Base-by-base conservation (phyloP, 2,888 invertebrate genomes). In the Dexiosoma caninum region DNA sequence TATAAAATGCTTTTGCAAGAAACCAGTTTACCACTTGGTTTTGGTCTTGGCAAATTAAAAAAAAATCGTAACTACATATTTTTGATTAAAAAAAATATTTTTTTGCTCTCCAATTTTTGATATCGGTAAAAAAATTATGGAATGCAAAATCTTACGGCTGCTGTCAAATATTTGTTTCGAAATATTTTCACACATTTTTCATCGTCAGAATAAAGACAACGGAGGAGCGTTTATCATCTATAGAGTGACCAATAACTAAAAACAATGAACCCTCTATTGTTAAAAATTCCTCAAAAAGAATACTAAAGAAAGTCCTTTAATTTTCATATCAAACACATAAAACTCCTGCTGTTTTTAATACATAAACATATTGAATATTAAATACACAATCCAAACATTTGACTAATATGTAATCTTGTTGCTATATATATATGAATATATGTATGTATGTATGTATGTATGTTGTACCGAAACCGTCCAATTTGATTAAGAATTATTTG, bases 181-280 rank as follows among this genome's bases (percentile, higher is more conserved):
- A 88, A 86, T 87, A 87, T 87, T 88, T 88, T 88, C 88, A 88
- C 88, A 88, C 88, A 88, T 88, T 88, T 88, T 88, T 88, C 88
- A 88, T 87, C 86, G 86, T 87, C 87, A 87, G 84, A 81, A 84
- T 83, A 82, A 60, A 70, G 71, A 79, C 85, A 84, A 80, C 78
- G 53, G 71, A 66, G 46, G 23, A 74, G 66, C 67, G 60, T 67
- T 69, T 77, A 72, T 77, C 69, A 66, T 76, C 69, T 64, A 77
- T 81, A 77, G 76, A 81, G 81, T 80, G 81, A 79, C 76, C 78
- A 76, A 78, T 74, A 75, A 78, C 74, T 79, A 70, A 78, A 78
- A 78, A 76, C 75, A 78, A 75, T 76, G 81, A 82, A 80, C 79
- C 83, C 81, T 83, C 83, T 82, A 79, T 82, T 83, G 83, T 83